A percentile compares a stretch with the other conserved stretches of the same genome.
Conservation (phyloP, 2,797 vertebrate genomes). For the Buceros bicornis region DNA sequence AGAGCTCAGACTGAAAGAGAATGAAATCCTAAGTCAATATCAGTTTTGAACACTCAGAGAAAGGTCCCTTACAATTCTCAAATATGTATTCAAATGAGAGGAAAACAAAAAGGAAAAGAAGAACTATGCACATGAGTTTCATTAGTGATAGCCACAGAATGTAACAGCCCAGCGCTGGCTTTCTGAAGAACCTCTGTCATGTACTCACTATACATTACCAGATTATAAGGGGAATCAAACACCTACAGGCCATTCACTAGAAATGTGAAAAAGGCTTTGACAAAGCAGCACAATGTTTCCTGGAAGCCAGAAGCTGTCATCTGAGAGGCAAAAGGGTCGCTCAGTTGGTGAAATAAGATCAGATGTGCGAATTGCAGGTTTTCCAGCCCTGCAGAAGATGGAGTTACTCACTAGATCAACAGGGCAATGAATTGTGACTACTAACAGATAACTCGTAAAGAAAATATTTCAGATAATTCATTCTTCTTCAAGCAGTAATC, state of each 20-base stretch:
- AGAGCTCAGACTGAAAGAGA: not conserved
- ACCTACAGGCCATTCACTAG: not conserved
- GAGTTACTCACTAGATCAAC: not conserved
- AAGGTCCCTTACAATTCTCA: not conserved
- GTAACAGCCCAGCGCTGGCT: not conserved
- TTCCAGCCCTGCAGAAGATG: not conserved
- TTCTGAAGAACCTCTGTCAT: not conserved
- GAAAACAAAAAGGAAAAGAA: not conserved
- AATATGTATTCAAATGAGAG: not conserved
- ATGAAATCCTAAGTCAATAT: not conserved
- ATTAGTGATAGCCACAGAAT: not conserved
- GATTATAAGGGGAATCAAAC: not conserved
- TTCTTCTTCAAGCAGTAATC: not conserved
- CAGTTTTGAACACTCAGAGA: not conserved
- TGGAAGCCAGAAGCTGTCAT: constrained; percentile 16
- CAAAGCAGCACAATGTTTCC: not conserved
- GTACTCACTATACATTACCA: not conserved
- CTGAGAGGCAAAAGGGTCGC: not conserved
- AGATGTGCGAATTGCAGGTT: constrained; percentile 4
- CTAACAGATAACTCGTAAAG: not conserved
- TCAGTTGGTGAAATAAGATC: constrained; percentile 33
- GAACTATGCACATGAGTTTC: not conserved
- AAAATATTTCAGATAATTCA: not conserved
- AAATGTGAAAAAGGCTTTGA: constrained; percentile 17
- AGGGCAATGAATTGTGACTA: not conserved